These are phyloP conservation scores for Dasypogon diadema DNA, from an alignment of 2,888 invertebrate species.

Conservation along the genomic window DNA sequence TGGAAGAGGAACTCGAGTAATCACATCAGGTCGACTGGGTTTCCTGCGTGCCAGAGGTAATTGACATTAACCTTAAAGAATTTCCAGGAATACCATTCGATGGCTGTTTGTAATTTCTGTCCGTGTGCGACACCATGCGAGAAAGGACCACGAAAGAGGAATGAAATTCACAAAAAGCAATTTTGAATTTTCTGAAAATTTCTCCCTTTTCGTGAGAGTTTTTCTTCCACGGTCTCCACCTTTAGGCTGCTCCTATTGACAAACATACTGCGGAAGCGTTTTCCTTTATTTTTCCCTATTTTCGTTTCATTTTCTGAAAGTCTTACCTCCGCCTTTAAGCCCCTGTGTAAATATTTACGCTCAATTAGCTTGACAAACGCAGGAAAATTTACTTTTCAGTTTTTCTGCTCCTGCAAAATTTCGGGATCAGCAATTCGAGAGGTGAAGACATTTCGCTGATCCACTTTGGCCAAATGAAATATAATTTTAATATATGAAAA, in stretches of 20 bases:
- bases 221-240: too few relatives aligned
- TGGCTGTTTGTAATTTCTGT: background rate
- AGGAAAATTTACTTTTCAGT: slow-evolving; percentile 27
- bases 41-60: background rate
- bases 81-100: background rate
- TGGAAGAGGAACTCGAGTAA: background rate
- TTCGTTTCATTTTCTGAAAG: slow-evolving; percentile 30
- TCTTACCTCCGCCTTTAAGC: slow-evolving; percentile 13
- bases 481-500: slow-evolving; percentile 1
- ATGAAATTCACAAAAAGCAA: background rate
- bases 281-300: slow-evolving; percentile 13
- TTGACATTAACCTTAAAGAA: background rate
- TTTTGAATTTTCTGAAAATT: slow-evolving; percentile 8
- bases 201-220: too few relatives aligned
- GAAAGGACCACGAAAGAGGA: background rate
- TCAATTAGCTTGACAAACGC: slow-evolving; percentile 42
- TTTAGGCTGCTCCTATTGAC: too few relatives aligned
- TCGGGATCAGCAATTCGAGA: background rate
- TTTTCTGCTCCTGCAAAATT: background rate
- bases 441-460: background rate
- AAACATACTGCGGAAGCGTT: slow-evolving; percentile 8
- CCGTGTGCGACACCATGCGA: background rate
- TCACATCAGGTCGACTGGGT: background rate
- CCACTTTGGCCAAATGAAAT: background rate
- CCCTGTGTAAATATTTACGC: slow-evolving; percentile 29